These are phyloP conservation scores for Oryzias javanicus DNA, from an alignment of 2,113 vertebrate genomes.

Conservation along the genomic window DNA sequence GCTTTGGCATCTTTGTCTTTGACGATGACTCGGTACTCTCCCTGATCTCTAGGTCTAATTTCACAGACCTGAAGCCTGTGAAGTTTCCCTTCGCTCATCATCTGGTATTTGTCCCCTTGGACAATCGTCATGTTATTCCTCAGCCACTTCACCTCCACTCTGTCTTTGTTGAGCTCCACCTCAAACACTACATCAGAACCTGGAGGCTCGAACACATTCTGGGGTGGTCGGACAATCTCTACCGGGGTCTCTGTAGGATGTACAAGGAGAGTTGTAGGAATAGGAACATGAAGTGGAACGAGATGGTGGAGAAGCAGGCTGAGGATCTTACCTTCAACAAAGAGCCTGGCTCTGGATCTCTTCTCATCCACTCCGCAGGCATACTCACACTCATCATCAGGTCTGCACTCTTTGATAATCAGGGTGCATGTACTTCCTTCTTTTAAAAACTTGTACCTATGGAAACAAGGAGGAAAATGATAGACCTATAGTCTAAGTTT, in stretches of 20 bases:
- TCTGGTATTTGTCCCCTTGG: constrained; percentile 98
- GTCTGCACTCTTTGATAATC: constrained; percentile 91
- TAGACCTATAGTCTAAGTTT: too few species aligned
- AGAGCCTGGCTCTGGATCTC: constrained; percentile 90
- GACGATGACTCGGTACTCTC: constrained; percentile 91
- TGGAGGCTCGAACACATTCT: constrained; percentile 88
- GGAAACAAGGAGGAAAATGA: not conserved
- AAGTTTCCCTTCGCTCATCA: constrained; percentile 97
- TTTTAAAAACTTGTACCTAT: constrained; percentile 90
- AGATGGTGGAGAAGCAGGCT: not conserved
- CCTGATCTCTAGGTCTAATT: constrained; percentile 93
- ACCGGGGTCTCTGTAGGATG: constrained; percentile 87
- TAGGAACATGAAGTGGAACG: not conserved
- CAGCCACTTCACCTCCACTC: constrained; percentile 94
- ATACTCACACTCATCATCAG: constrained; percentile 97
- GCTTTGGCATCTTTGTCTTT: constrained; percentile 97
- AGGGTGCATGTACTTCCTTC: constrained; percentile 88
- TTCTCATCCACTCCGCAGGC: constrained; percentile 94
- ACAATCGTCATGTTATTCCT: constrained; percentile 96
- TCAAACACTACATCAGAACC: constrained; percentile 90
- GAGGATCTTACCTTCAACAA: constrained; percentile 88
- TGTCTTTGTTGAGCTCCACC: constrained; percentile 95
- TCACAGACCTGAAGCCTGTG: constrained; percentile 95
- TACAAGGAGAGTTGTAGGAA: not conserved
- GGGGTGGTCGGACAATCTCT: constrained; percentile 93